Conservation (phyloP, 2,888 invertebrate species). For the Trichogramma dendrolimi region DNA sequence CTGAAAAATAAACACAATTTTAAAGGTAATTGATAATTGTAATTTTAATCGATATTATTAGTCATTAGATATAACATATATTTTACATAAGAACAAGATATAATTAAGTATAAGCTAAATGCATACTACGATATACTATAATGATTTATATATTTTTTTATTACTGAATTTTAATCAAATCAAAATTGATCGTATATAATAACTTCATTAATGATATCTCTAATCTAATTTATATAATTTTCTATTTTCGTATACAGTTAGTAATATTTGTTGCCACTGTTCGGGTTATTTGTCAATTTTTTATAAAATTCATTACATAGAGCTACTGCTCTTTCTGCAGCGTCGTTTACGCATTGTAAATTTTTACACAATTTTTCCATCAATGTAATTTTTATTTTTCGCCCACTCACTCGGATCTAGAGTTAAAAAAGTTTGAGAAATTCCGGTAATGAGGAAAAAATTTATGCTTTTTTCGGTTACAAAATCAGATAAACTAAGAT, state of each 20-base stretch:
- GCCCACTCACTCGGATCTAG: background rate
- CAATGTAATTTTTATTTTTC: background rate
- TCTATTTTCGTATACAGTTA: background rate
- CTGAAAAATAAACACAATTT: too few relatives aligned
- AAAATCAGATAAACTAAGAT: background rate
- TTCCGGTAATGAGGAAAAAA: background rate
- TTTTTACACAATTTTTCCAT: background rate
- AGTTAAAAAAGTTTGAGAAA: background rate
- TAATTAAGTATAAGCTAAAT: too few relatives aligned
- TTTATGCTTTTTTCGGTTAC: background rate
- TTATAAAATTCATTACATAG: background rate
- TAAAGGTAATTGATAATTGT: too few relatives aligned
- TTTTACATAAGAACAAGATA: too few relatives aligned
- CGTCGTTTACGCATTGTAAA: background rate
- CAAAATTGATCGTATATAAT: too few relatives aligned
- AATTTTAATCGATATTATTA: too few relatives aligned
- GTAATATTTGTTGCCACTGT: background rate
- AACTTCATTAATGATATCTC: too few relatives aligned
- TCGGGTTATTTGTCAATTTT: background rate
- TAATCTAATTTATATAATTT: background rate
- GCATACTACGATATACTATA: too few relatives aligned
- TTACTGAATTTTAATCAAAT: too few relatives aligned
- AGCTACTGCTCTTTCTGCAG: background rate
- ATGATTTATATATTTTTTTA: too few relatives aligned
- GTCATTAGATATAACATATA: too few relatives aligned